Conservation (phyloP, 2,113 vertebrate genomes). For the Hemiscyllium ocellatum region DNA sequence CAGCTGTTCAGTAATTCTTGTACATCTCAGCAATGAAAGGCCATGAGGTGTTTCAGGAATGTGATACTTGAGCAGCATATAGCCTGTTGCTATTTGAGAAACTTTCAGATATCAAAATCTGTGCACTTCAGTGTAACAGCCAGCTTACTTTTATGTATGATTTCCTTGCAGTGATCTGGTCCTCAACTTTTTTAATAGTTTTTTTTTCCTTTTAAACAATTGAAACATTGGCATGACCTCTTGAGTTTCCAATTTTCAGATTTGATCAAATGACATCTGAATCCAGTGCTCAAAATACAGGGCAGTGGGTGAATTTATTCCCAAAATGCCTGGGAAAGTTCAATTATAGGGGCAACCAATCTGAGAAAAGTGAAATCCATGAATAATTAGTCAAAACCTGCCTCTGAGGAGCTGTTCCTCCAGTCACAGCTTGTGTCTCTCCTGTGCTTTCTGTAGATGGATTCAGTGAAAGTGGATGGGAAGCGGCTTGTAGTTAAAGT, state of each 20-base stretch:
- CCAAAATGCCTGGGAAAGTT: no score
- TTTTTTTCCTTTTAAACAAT: background rate
- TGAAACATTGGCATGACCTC: background rate
- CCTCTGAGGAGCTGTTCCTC: no score
- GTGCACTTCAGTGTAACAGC: background rate
- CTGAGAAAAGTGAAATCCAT: no score
- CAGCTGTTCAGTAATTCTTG: constrained; percentile 29
- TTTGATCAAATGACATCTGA: no score
- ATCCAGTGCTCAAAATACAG: no score
- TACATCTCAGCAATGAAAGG: background rate
- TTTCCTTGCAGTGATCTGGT: background rate
- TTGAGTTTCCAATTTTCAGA: background rate
- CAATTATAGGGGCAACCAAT: no score
- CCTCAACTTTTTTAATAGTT: background rate
- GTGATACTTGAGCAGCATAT: constrained; percentile 23
- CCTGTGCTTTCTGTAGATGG: no score
- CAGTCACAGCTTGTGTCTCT: no score
- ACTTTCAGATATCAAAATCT: background rate
- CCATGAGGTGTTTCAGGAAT: background rate
- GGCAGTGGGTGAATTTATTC: no score
- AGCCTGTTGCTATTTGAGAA: background rate
- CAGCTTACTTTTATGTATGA: background rate
- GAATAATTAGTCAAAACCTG: no score
- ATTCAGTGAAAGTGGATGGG: no score
- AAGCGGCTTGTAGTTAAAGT: no score